Conservation (phyloP, 2,113 vertebrate species). For the Oryzias javanicus region DNA sequence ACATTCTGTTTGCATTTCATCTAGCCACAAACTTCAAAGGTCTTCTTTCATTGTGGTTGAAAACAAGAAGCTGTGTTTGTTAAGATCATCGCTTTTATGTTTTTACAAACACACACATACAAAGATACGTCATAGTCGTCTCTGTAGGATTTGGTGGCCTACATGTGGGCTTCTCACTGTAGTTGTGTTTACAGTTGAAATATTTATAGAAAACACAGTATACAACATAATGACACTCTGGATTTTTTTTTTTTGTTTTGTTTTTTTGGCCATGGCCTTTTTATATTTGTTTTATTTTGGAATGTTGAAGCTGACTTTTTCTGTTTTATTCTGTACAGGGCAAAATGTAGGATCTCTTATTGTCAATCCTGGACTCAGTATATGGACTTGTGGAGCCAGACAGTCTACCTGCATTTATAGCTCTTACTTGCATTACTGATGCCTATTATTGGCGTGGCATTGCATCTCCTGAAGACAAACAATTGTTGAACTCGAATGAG, state of each 20-base stretch:
- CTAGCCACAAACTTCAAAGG: conserved; percentile 35
- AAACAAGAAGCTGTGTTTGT: conserved; percentile 31
- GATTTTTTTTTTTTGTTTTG: no score
- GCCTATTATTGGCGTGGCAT: conserved; percentile 63
- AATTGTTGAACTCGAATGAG: conserved; percentile 31
- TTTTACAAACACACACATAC: conserved; percentile 1
- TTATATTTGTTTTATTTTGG: background rate
- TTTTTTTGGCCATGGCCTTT: background rate
- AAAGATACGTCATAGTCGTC: background rate
- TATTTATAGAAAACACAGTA: conserved; percentile 26
- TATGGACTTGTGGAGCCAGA: conserved; percentile 61
- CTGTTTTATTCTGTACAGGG: conserved; percentile 35
- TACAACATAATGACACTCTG: background rate
- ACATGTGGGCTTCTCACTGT: conserved; percentile 7
- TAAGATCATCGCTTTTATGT: conserved; percentile 34
- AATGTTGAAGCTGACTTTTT: conserved; percentile 22
- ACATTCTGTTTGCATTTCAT: conserved; percentile 27
- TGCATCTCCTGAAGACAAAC: conserved; percentile 44
- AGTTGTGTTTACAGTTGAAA: conserved; percentile 23
- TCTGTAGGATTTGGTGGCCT: conserved; percentile 12
- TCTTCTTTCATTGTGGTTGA: conserved; percentile 11
- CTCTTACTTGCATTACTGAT: conserved; percentile 60
- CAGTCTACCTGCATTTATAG: conserved; percentile 53
- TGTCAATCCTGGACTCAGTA: conserved; percentile 33
- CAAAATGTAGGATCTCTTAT: conserved; percentile 54